Base-by-base conservation (phyloP, 2,113 vertebrate species). In the Phoxinus phoxinus region DNA sequence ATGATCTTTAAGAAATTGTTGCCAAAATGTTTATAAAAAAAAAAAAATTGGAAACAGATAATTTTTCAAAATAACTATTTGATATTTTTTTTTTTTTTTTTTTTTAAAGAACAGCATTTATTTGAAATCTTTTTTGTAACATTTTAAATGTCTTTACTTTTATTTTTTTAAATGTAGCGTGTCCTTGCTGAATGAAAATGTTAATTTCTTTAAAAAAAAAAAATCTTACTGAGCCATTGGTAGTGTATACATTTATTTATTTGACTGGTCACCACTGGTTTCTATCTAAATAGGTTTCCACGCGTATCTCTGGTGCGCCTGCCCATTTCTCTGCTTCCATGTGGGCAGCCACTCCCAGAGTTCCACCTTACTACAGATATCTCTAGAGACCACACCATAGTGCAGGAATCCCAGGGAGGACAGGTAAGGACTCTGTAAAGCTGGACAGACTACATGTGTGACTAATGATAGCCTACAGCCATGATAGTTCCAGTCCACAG, bases 341-440 rank as follows among this genome's bases (percentile, higher is more conserved):
- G 73, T 44, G 88, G 84, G 25, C 46, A 58, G 9, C 77, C 88
- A 17, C 78, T 73, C 2, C 89, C 91, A 32, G 86, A 84, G 44
- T 89, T 89, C 72, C 84, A 73, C 35, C 76, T 90, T 4, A 51
- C 82, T 63, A 48, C 86, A 1, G 67, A 73, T 25, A 61, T 41
- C 35, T 71, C 65, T 15, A 72, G 65, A 6, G 21, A 83, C 11
- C 83, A 86, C 30, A 53, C 89, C 48, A 44, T 89, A 7, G 81
- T 89, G 17, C 83, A 88, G n/a, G 74, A 87, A 65, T 81, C 85
- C 6, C 25, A 65, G 0, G 86, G 84, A 9, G 72, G 75, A 12
- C 12, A 88, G 89, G 91, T 90, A 88, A 67, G 48, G 2, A 59
- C 6, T 27, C 17, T 35, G 48, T 35, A 27, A 25, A 13, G 9